A percentile compares a stretch with the other conserved stretches of the same genome.
These are phyloP conservation scores for Paracanthobrama guichenoti DNA, from an alignment of 2,113 vertebrate genomes.

Conservation along the genomic window DNA sequence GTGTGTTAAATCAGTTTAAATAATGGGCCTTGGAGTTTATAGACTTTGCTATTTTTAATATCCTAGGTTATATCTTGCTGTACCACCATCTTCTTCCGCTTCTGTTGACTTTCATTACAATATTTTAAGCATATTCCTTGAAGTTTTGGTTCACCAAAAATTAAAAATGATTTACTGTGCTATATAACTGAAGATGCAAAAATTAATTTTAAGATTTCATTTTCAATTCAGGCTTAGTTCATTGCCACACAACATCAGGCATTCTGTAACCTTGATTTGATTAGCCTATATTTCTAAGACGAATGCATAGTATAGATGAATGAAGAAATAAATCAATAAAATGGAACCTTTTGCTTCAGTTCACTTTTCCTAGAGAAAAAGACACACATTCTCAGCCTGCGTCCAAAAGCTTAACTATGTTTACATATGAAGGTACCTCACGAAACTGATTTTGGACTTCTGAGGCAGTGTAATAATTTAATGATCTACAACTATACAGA, in stretches of 20 bases:
- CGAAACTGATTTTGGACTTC: no score
- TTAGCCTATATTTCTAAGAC: not conserved
- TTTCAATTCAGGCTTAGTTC: not conserved
- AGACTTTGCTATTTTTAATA: constrained; percentile 32
- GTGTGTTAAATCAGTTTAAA: constrained; percentile 38
- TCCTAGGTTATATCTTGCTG: not conserved
- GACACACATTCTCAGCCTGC: no score
- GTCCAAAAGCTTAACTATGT: not conserved
- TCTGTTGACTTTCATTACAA: not conserved
- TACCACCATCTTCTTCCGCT: not conserved
- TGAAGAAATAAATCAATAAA: not conserved
- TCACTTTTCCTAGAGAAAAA: not conserved
- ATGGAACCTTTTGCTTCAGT: not conserved
- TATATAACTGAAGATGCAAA: not conserved
- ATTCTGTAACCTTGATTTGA: not conserved
- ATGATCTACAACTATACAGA: no score
- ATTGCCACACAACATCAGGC: not conserved
- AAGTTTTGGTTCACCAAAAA: not conserved
- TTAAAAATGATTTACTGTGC: not conserved
- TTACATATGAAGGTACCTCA: no score
- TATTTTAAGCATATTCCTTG: not conserved
- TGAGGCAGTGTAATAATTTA: no score
- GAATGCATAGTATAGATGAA: not conserved
- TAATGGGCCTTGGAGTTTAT: constrained; percentile 22
- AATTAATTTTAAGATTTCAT: not conserved